Evolutionary conservation across 92 coral and sea anemone genomes (phyloP).

Genomic region (Palythoa grandis): DNA sequence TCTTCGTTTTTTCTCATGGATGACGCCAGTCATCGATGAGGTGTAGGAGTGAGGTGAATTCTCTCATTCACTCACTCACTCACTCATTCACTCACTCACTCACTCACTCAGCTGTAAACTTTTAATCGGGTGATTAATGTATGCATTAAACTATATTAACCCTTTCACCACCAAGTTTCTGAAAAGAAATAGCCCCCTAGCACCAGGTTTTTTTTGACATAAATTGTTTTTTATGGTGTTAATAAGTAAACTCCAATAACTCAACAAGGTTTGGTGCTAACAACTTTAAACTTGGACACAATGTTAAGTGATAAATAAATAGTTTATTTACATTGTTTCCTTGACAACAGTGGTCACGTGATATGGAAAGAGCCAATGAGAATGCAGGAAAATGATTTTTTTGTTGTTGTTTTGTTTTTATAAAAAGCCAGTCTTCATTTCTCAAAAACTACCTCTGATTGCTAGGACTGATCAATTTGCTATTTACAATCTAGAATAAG

Average conservation of each 20-base stretch:
- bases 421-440: conserved; percentile 8
- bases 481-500: conserved; percentile 13
- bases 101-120: too few relatives aligned
- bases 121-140: too few relatives aligned
- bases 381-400: not conserved
- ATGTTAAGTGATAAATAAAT: conserved; percentile 21
- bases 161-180: conserved; percentile 39
- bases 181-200: conserved; percentile 14
- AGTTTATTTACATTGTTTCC: conserved; percentile 1
- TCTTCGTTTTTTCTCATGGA: not conserved
- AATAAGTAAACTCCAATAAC: conserved; percentile 19
- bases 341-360: conserved; percentile 25
- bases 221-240: conserved; percentile 1
- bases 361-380: not conserved
- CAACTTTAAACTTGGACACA: conserved; percentile 36
- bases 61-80: too few relatives aligned
- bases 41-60: too few relatives aligned
- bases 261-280: conserved; percentile 10
- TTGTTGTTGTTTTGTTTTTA: not conserved
- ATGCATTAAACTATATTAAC: too few relatives aligned
- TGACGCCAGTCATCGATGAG: too few relatives aligned
- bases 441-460: conserved; percentile 12
- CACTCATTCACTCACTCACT: too few relatives aligned
- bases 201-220: conserved; percentile 11
- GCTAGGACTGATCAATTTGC: conserved; percentile 19